Conservation (phyloP, 2,888 invertebrate genomes). For the Noctua fimbriata region DNA sequence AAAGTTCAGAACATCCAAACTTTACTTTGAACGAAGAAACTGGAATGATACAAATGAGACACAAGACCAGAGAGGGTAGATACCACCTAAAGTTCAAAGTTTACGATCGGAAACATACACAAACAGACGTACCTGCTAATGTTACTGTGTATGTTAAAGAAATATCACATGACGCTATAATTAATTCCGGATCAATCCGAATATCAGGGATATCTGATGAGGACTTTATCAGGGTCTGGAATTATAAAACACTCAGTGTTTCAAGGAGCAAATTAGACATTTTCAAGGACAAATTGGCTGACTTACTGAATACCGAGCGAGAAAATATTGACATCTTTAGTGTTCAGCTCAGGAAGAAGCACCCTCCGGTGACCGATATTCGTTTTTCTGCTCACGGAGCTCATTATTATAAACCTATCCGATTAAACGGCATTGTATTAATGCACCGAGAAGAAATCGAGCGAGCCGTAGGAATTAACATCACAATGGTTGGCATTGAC, state of each 20-base stretch:
- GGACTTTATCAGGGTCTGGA: slow-evolving; percentile 98
- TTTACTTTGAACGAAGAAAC: slow-evolving; percentile 97
- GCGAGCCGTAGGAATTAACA: slow-evolving; percentile 97
- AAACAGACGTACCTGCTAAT: slow-evolving; percentile 98
- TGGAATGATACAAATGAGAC: slow-evolving; percentile 98
- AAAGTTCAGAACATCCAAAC: slow-evolving; percentile 95
- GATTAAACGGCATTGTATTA: slow-evolving; percentile 97
- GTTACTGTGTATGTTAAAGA: slow-evolving; percentile 98
- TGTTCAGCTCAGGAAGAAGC: slow-evolving; percentile 96
- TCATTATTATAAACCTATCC: slow-evolving; percentile 98
- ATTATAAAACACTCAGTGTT: slow-evolving; percentile 96
- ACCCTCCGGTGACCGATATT: slow-evolving; percentile 97
- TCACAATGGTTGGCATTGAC: slow-evolving; percentile 99
- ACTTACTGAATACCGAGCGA: slow-evolving; percentile 95
- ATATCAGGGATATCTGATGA: slow-evolving; percentile 98
- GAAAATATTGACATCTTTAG: slow-evolving; percentile 99
- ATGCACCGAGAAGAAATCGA: slow-evolving; percentile 98
- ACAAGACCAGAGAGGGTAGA: slow-evolving; percentile 96
- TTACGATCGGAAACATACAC: slow-evolving; percentile 98
- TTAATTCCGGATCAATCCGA: slow-evolving; percentile 98
- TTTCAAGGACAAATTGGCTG: slow-evolving; percentile 96
- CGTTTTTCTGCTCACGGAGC: slow-evolving; percentile 98
- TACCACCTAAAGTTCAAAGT: slow-evolving; percentile 96
- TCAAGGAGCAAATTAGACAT: slow-evolving; percentile 97
- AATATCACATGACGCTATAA: slow-evolving; percentile 98